phyloP scores from a whole-genome alignment of 1,140 invertebrate species.

The Trissolcus basalis region DNA sequence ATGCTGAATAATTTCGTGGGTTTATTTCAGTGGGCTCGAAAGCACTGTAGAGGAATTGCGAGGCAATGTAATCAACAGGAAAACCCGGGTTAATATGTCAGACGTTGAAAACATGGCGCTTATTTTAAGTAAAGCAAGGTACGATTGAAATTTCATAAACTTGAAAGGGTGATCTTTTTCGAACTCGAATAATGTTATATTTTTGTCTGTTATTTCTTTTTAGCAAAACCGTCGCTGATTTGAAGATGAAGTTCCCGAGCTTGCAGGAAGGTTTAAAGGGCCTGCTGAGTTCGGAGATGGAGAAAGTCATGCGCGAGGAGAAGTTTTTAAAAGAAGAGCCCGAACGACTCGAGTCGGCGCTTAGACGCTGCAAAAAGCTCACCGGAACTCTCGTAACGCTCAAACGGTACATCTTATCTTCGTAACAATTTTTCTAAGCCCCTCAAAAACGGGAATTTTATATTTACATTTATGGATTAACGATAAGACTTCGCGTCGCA shows the following conservation, averaged over 20 bases:
- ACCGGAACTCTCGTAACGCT: conserved; percentile 96
- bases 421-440: too few relatives aligned
- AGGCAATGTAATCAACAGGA: conserved; percentile 95
- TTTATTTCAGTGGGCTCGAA: conserved; percentile 87
- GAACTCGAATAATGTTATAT: too few relatives aligned
- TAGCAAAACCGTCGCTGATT: conserved; percentile 95
- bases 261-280: conserved; percentile 92
- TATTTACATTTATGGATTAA: neutral
- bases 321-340: conserved; percentile 98
- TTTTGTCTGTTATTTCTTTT: neutral
- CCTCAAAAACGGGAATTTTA: neutral
- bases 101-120: conserved; percentile 98
- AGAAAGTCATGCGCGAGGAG: conserved; percentile 94
- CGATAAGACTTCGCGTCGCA: too few relatives aligned
- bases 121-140: conserved; percentile 90
- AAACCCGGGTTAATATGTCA: conserved; percentile 95
- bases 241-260: conserved; percentile 93
- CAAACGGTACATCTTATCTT: conserved; percentile 85
- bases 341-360: conserved; percentile 90
- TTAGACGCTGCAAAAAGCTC: conserved; percentile 95
- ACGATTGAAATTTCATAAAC: conserved; percentile 15
- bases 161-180: neutral
- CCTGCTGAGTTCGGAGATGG: conserved; percentile 93
- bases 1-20: too few relatives aligned
- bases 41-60: conserved; percentile 94